These are phyloP conservation scores for Sinelater perroti DNA, from an alignment of 2,888 invertebrate genomes.

Conservation along the genomic window DNA sequence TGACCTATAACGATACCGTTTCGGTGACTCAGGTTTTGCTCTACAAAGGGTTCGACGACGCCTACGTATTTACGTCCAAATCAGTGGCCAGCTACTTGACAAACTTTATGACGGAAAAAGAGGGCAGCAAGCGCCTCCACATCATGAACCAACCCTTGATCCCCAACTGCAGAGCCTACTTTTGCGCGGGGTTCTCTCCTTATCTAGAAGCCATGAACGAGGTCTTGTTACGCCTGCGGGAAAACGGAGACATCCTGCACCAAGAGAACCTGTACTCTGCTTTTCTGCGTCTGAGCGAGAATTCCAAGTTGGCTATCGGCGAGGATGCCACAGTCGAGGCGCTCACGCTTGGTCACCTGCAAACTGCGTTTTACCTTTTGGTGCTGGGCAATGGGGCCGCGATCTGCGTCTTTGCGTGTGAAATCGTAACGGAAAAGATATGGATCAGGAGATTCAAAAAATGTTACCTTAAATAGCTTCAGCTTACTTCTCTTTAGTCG, in stretches of 20 bases:
- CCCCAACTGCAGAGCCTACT: not conserved
- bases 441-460: no score
- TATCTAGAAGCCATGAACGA: not conserved
- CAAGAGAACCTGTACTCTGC: not conserved
- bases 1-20: not conserved
- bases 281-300: no score
- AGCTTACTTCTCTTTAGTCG: no score
- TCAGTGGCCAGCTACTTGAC: not conserved
- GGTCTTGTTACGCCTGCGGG: not conserved
- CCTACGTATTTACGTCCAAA: not conserved
- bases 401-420: no score
- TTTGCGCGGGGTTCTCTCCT: not conserved
- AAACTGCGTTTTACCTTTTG: not conserved
- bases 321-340: no score
- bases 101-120: not conserved
- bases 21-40: no score
- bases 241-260: not conserved
- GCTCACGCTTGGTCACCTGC: not conserved
- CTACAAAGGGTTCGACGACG: no score
- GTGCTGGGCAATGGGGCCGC: no score
- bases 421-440: no score
- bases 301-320: not conserved
- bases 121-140: not conserved
- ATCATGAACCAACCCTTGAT: not conserved
- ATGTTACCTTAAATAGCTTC: no score